Base-by-base conservation (phyloP, 2,888 invertebrate species). In the Drosophila atroscutellata region DNA sequence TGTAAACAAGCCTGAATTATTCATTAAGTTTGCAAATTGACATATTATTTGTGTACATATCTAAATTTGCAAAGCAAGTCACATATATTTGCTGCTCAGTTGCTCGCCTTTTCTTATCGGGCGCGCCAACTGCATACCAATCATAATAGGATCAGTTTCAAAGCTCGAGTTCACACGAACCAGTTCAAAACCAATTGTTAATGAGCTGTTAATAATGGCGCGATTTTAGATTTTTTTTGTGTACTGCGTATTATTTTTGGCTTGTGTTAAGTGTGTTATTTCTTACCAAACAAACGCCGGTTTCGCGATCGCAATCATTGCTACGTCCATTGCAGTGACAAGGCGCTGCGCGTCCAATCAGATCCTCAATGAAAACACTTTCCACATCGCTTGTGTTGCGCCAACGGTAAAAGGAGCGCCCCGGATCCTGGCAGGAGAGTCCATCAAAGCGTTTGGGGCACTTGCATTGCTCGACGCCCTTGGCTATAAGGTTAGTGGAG, bases 361-460 rank as follows among this genome's bases (percentile, higher is more conserved):
- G 93, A 80, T 96, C 95, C 75, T 98, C 96, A 28, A 97, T 95
- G 26, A 91, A 92, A 0, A 96, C 95, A 18, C 96, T 95, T 42
- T 96, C 95, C 18, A 90, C 83, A 54, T 93, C 91, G 83, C 93
- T 93, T 34, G 93, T 93, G 45, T 95, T 95, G 91, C 96, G 95
- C 94, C 96, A 96, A 60, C 97, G 94, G 89, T 95, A 97, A 93
- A 96, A 98, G 0, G 99, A 99, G 9, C 94, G 92, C 45, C 96
- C 96, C 0, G 98, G 97, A 91, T 96, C 95, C 93, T 99, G 99
- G 92, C 99, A 99, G 0, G 99, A 99, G 0, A 96, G 95, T 0
- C 97, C 97, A 75, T 96, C 95, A 93, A 98, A 99, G 70, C 95
- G 95, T 0, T 94, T 93, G 0, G 98, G 97, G 90, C 99, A 99